Conservation (phyloP, 2,888 invertebrate genomes). For the Lochmaea crataegi region DNA sequence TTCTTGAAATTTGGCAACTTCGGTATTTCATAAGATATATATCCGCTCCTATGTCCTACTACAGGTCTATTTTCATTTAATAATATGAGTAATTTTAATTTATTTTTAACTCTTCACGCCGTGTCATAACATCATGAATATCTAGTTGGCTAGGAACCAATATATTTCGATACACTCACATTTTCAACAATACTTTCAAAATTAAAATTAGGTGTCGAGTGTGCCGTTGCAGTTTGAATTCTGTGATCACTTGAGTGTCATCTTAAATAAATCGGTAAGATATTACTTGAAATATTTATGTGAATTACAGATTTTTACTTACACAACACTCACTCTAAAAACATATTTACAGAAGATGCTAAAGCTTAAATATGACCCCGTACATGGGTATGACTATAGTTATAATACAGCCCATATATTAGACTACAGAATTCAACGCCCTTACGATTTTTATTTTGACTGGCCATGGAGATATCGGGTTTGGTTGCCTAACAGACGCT, state of each 20-base stretch:
- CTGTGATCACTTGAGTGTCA: slow-evolving; percentile 9
- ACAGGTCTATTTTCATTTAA: neutral
- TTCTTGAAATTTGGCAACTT: no score
- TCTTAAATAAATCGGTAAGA: neutral
- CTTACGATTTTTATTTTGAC: slow-evolving; percentile 53
- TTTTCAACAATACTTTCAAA: slow-evolving; percentile 34
- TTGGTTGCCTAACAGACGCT: slow-evolving; percentile 50
- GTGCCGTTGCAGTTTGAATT: slow-evolving; percentile 4
- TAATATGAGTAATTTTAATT: slow-evolving; percentile 8
- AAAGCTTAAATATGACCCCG: slow-evolving; percentile 53
- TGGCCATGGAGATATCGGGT: slow-evolving; percentile 52
- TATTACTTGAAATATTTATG: no score
- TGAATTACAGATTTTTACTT: neutral
- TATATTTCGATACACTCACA: slow-evolving; percentile 29
- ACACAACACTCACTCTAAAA: slow-evolving; percentile 1
- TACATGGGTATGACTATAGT: slow-evolving; percentile 50
- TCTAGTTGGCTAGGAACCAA: slow-evolving; percentile 41
- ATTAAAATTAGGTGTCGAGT: neutral
- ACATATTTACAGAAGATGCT: slow-evolving; percentile 51
- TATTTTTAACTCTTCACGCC: neutral
- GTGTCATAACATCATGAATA: slow-evolving; percentile 6
- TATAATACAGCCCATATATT: slow-evolving; percentile 47
- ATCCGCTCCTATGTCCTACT: no score
- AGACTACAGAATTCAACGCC: slow-evolving; percentile 50
- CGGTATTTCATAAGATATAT: no score